Conservation (phyloP, 1,140 invertebrate species). For the Mesaphorura yosii region DNA sequence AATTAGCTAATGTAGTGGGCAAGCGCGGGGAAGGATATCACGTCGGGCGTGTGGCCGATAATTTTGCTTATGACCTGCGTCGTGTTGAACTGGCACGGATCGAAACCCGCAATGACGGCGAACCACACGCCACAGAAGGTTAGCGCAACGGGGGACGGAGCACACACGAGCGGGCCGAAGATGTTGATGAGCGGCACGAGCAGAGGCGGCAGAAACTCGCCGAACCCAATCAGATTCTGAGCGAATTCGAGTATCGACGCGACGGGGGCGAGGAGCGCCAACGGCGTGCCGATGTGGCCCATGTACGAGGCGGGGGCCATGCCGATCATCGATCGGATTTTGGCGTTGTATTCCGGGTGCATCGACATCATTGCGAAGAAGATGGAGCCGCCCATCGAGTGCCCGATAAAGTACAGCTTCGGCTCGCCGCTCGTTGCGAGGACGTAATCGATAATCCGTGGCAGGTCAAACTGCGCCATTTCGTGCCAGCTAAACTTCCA, state of each 20-base stretch:
- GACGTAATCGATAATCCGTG: conserved; percentile 21
- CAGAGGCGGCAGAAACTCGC: conserved; percentile 23
- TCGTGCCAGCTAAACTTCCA: conserved; percentile 34
- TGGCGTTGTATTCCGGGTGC: conserved; percentile 34
- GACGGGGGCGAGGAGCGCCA: too few species aligned
- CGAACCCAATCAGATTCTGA: conserved; percentile 1
- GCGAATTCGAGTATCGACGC: conserved; percentile 8
- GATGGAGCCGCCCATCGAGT: conserved; percentile 41
- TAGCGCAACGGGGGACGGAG: conserved; percentile 15
- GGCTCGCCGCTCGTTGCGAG: conserved; percentile 17
- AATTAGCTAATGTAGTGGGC: conserved; percentile 59
- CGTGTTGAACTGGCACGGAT: not conserved
- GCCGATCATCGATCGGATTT: conserved; percentile 33
- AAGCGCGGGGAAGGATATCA: conserved; percentile 64
- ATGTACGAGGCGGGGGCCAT: conserved; percentile 54
- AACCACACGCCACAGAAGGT: conserved; percentile 20
- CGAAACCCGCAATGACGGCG: conserved; percentile 22
- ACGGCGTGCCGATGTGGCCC: conserved; percentile 43
- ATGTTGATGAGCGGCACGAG: conserved; percentile 16
- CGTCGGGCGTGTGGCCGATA: conserved; percentile 66
- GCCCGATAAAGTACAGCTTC: conserved; percentile 39
- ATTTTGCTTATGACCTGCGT: conserved; percentile 33
- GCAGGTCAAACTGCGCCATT: conserved; percentile 35
- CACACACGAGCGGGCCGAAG: conserved; percentile 14
- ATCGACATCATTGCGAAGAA: conserved; percentile 34